A percentile compares a stretch with the other conserved stretches of the same genome.
Evolutionary conservation across 1,140 invertebrate genomes (phyloP).

Genomic region (Zaprionus lachaisei): DNA sequence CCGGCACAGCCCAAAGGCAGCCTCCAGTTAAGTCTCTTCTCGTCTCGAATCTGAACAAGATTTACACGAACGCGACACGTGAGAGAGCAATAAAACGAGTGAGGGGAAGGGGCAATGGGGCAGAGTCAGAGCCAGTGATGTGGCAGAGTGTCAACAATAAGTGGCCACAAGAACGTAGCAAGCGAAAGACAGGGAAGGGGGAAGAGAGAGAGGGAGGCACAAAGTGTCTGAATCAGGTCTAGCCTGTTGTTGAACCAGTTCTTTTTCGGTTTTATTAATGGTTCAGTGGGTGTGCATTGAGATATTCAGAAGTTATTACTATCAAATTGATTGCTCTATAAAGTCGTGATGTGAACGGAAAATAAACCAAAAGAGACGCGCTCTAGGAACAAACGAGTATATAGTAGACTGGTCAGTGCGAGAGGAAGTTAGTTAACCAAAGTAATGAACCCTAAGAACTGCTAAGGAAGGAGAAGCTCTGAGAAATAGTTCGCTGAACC

Average conservation of each 20-base stretch:
- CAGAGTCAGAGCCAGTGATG: conserved; percentile 25
- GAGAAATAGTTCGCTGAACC: no score
- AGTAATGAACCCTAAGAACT: conserved; percentile 4
- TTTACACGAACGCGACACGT: conserved; percentile 52
- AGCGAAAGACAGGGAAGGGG: not conserved
- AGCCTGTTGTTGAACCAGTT: conserved; percentile 34
- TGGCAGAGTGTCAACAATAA: conserved; percentile 33
- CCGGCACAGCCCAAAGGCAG: conserved; percentile 17
- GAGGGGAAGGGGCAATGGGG: not conserved
- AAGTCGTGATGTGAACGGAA: conserved; percentile 1
- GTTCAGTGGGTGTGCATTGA: conserved; percentile 50
- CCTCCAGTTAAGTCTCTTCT: not conserved
- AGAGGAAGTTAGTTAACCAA: not conserved
- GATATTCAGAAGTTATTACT: conserved; percentile 43
- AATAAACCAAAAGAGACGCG: not conserved
- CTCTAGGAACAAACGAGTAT: no score
- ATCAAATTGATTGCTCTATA: conserved; percentile 35
- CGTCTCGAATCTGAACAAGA: conserved; percentile 8
- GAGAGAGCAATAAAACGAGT: conserved; percentile 46
- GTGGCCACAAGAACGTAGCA: not conserved
- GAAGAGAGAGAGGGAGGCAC: not conserved
- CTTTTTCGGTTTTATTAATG: conserved; percentile 24
- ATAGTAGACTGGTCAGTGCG: no score
- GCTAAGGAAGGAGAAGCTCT: not conserved
- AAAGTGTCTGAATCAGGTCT: conserved; percentile 34